Conservation (phyloP, 2,113 vertebrate species). For the Onychostruthus taczanowskii region DNA sequence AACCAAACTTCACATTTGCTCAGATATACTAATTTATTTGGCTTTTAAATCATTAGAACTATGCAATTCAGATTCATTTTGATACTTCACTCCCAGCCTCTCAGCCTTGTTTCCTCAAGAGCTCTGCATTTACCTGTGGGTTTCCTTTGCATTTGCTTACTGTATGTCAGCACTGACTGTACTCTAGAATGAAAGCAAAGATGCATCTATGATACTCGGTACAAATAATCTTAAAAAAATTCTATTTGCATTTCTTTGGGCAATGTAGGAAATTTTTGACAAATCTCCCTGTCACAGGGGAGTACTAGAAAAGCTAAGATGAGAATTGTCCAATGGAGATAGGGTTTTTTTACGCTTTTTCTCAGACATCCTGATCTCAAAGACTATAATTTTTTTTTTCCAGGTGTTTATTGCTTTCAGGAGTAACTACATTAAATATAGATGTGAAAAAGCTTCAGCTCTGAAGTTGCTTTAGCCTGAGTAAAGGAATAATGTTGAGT, state of each 20-base stretch:
- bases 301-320: neutral
- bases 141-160: neutral
- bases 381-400: neutral
- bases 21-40: neutral
- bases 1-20: neutral
- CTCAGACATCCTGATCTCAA: neutral
- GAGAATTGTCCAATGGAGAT: accelerated
- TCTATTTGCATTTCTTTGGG: neutral
- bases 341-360: neutral
- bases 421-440: neutral
- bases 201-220: neutral
- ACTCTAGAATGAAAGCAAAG: neutral
- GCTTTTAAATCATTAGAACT: neutral
- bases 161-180: neutral
- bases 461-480: neutral
- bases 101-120: neutral
- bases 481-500: neutral
- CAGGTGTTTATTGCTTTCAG: neutral
- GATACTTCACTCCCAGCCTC: neutral
- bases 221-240: neutral
- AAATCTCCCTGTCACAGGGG: neutral
- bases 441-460: neutral
- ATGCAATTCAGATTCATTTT: neutral
- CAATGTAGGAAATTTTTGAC: neutral
- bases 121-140: neutral